Evolutionary conservation across 2,888 invertebrate species (phyloP).

Genomic region (Hermaeophaga mercurialis): DNA sequence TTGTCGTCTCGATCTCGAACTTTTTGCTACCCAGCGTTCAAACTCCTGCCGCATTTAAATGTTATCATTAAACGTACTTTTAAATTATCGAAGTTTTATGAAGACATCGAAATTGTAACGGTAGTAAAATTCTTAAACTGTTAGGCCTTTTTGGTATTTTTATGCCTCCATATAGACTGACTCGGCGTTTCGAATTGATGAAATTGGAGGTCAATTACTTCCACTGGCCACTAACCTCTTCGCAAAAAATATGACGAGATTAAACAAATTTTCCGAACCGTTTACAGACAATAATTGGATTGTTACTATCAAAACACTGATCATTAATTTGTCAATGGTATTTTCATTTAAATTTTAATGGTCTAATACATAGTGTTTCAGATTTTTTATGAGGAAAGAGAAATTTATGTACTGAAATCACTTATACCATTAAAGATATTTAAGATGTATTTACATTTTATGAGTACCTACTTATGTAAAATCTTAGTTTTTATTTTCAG

Average conservation of each 20-base stretch:
- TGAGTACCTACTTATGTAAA: neutral
- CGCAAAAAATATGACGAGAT: too few species aligned
- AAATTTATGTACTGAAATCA: too few species aligned
- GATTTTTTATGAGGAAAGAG: too few species aligned
- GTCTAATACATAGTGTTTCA: too few species aligned
- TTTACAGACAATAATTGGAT: too few species aligned
- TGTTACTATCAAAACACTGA: too few species aligned
- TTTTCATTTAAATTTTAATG: too few species aligned
- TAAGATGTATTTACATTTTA: neutral
- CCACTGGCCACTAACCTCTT: conserved; percentile 30
- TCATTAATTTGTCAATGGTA: too few species aligned
- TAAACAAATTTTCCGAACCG: too few species aligned
- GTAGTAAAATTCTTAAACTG: conserved; percentile 27
- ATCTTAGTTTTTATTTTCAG: neutral
- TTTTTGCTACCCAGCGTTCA: conserved; percentile 48
- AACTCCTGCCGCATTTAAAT: conserved; percentile 50
- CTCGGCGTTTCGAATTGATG: conserved; percentile 7
- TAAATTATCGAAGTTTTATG: conserved; percentile 49
- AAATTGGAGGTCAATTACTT: conserved; percentile 34
- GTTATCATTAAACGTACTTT: conserved; percentile 49
- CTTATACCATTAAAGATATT: neutral
- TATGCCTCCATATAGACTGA: conserved; percentile 21
- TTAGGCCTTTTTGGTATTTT: conserved; percentile 29
- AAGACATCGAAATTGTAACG: conserved; percentile 52
- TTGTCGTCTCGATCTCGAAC: conserved; percentile 44